A percentile compares a stretch with the other conserved stretches of the same genome.
These are phyloP conservation scores for Etheostoma cragini DNA, from an alignment of 2,113 vertebrate genomes.

Conservation along the genomic window DNA sequence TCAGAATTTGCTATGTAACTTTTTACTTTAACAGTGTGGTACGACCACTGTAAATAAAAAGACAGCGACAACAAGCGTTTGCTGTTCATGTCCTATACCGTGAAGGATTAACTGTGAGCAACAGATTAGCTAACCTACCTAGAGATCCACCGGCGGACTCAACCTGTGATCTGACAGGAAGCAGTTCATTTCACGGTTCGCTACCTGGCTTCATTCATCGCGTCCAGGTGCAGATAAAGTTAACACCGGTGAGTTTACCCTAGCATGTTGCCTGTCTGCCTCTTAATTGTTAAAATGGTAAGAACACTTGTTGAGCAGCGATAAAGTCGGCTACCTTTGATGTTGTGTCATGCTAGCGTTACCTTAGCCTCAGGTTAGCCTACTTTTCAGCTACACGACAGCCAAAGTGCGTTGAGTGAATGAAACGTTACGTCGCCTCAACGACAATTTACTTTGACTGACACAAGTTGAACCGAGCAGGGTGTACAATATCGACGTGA, in stretches of 20 bases:
- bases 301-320: slow-evolving; percentile 5
- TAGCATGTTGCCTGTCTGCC: neutral
- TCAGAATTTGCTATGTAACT: no score
- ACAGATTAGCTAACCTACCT: slow-evolving; percentile 53
- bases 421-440: neutral
- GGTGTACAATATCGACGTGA: accelerated
- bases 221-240: neutral
- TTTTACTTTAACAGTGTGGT: neutral
- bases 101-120: slow-evolving; percentile 23
- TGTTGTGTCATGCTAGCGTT: slow-evolving; percentile 51
- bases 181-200: slow-evolving; percentile 16
- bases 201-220: slow-evolving; percentile 12
- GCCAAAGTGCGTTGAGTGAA: neutral
- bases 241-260: neutral
- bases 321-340: neutral
- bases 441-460: neutral
- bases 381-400: neutral
- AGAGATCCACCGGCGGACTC: slow-evolving; percentile 34
- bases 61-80: neutral
- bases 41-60: neutral
- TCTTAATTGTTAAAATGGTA: neutral
- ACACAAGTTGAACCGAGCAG: neutral
- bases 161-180: slow-evolving; percentile 70
- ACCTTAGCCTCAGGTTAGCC: slow-evolving; percentile 67
- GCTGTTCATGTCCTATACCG: neutral